Conservation (phyloP, 1,140 invertebrate genomes). For the Galleria mellonella region DNA sequence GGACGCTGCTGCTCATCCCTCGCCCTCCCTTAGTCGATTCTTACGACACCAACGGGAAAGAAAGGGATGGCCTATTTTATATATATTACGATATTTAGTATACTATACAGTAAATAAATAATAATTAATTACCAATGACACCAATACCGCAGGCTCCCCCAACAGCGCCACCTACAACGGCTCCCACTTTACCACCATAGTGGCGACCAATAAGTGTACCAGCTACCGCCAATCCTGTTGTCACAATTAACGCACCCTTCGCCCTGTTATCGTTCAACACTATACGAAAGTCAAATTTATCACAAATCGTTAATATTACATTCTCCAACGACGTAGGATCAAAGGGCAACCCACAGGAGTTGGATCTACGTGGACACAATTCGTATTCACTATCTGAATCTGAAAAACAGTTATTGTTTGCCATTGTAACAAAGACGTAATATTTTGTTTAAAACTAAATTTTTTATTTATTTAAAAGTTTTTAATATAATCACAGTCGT, state of each 20-base stretch:
- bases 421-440: too few species aligned
- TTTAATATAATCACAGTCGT: too few species aligned
- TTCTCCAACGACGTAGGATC: conserved; percentile 43
- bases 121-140: conserved; percentile 43
- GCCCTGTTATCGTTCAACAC: conserved; percentile 32
- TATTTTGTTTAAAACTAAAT: too few species aligned
- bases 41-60: too few species aligned
- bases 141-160: conserved; percentile 54
- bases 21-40: too few species aligned
- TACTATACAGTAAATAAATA: too few species aligned
- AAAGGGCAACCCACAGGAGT: conserved; percentile 32
- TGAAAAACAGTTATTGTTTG: too few species aligned
- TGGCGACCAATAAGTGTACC: conserved; percentile 49
- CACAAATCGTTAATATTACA: conserved; percentile 43
- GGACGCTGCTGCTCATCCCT: too few species aligned
- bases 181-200: conserved; percentile 54
- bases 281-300: conserved; percentile 52
- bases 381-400: conserved; percentile 26
- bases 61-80: too few species aligned
- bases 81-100: too few species aligned
- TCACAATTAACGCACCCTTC: conserved; percentile 38
- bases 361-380: conserved; percentile 19
- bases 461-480: too few species aligned
- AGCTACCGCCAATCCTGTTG: conserved; percentile 44
- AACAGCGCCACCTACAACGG: conserved; percentile 46